Conservation (phyloP, 1,140 invertebrate species). For the Cataglyphis hispanica region DNA sequence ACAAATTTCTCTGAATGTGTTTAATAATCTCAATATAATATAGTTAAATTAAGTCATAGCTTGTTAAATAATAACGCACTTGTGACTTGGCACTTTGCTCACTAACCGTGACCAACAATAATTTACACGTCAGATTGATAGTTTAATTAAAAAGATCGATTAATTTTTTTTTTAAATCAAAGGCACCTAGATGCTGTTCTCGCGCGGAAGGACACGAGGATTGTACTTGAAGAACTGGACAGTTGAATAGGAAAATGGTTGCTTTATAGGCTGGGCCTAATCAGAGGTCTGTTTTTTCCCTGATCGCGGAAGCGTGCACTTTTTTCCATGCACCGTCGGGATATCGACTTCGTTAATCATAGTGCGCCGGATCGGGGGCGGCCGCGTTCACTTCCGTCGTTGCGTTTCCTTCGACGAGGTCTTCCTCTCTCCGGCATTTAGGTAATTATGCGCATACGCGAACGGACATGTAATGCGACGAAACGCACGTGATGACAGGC, state of each 20-base stretch:
- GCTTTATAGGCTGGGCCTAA: conserved; percentile 67
- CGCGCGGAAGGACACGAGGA: conserved; percentile 30
- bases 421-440: conserved; percentile 37
- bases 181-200: background rate
- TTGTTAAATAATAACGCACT: conserved; percentile 6
- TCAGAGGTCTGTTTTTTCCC: conserved; percentile 63
- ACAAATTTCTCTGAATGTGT: background rate
- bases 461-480: conserved; percentile 64
- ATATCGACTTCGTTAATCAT: conserved; percentile 73
- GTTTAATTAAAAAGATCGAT: background rate
- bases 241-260: conserved; percentile 36
- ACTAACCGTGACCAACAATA: background rate
- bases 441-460: conserved; percentile 35
- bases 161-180: background rate
- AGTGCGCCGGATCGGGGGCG: conserved; percentile 34
- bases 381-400: conserved; percentile 70
- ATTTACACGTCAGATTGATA: background rate
- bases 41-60: conserved; percentile 7
- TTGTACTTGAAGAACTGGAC: conserved; percentile 64
- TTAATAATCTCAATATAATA: background rate
- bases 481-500: conserved; percentile 72
- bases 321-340: conserved; percentile 76
- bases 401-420: conserved; percentile 57
- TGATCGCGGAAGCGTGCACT: conserved; percentile 72
- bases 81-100: background rate